phyloP scores from a whole-genome alignment of 2,113 vertebrate species.

The Fulmarus glacialis region DNA sequence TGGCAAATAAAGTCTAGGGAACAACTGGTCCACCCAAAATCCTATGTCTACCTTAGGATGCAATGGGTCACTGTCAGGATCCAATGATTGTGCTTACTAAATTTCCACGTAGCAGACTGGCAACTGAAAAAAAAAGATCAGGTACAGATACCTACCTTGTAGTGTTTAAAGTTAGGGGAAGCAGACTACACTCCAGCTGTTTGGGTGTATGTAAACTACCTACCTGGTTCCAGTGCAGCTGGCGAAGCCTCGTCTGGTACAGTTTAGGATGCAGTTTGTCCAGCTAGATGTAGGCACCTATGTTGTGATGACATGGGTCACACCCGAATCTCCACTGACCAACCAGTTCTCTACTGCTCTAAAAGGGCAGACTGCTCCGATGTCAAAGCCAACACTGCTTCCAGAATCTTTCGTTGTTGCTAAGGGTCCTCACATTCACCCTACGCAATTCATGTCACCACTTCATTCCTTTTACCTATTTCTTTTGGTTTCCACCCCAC shows the following conservation, averaged over 20 bases:
- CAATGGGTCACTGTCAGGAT: not conserved
- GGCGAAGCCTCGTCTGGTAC: not conserved
- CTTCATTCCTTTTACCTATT: not conserved
- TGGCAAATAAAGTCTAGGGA: not conserved
- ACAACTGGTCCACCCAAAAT: not conserved
- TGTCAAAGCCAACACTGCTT: not conserved
- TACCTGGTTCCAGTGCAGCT: not conserved
- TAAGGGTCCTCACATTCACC: not conserved
- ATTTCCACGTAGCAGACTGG: not conserved
- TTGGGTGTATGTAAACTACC: not conserved
- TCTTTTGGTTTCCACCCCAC: not conserved
- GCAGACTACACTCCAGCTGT: not conserved
- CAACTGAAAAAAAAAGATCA: not conserved
- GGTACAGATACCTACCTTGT: not conserved
- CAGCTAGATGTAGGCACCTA: not conserved
- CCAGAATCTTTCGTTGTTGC: not conserved
- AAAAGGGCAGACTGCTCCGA: rapidly evolving
- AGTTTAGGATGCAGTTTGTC: not conserved
- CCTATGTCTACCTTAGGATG: not conserved
- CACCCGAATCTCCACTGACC: not conserved
- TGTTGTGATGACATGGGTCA: not conserved
- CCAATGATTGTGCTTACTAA: not conserved
- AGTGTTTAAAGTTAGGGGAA: not conserved
- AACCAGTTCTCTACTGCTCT: not conserved
- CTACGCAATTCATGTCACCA: not conserved